Evolutionary conservation across 2,113 vertebrate genomes (phyloP).

Genomic region (Gila orcuttii): DNA sequence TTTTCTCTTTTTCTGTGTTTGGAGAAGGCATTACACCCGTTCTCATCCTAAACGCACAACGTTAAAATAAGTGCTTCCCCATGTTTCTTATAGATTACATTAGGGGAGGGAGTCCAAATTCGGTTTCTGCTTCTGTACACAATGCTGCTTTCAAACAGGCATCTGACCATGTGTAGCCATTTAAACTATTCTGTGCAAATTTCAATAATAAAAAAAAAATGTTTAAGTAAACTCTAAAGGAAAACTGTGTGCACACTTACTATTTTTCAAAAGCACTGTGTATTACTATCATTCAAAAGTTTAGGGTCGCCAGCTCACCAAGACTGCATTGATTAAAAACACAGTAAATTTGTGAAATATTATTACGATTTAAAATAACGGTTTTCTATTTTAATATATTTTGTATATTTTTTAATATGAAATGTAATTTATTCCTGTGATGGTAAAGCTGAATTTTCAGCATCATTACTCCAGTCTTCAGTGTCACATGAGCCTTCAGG

Average conservation of each 20-base stretch:
- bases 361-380: background rate
- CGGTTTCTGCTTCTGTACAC: constrained; percentile 40
- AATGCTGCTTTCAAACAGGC: background rate
- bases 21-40: constrained; percentile 40
- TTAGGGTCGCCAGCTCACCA: too few species aligned
- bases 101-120: constrained; percentile 28
- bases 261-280: background rate
- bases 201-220: constrained; percentile 12
- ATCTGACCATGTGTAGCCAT: constrained; percentile 12
- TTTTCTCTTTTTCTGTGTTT: constrained; percentile 25
- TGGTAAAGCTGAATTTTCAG: background rate
- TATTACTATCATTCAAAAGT: background rate
- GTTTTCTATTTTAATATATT: background rate
- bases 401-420: too few species aligned
- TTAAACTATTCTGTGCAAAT: constrained; percentile 19
- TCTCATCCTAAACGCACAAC: background rate
- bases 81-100: constrained; percentile 21
- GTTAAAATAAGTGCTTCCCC: constrained; percentile 38
- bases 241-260: background rate
- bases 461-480: background rate
- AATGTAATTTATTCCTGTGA: background rate
- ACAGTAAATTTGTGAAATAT: background rate
- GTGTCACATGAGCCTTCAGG: background rate
- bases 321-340: too few species aligned
- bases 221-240: background rate